Percentiles rank a stretch among this genome's conserved stretches.
Evolutionary conservation across 92 coral and sea anemone genomes (phyloP).

Genomic region (Palythoa caribaeorum): DNA sequence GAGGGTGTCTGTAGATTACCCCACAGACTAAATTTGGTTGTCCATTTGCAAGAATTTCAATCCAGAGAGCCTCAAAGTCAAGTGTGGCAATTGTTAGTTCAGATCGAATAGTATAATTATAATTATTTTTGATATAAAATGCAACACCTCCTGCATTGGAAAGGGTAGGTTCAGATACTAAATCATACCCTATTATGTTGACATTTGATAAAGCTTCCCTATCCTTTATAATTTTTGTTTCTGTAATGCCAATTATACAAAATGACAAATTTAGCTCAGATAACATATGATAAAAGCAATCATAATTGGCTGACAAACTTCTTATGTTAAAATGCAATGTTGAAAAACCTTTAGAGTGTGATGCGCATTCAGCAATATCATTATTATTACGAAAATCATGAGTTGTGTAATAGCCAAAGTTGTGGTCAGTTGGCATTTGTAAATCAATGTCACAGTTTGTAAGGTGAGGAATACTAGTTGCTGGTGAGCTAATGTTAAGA

Average conservation of each 20-base stretch:
- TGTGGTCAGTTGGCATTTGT: slow-evolving; percentile 47
- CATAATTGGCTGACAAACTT: slow-evolving; percentile 55
- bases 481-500: slow-evolving; percentile 34
- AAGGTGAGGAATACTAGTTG: slow-evolving; percentile 43
- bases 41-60: slow-evolving; percentile 52
- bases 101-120: slow-evolving; percentile 32
- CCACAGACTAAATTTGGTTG: slow-evolving; percentile 68
- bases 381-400: slow-evolving; percentile 35
- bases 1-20: slow-evolving; percentile 65
- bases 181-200: slow-evolving; percentile 54
- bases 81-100: slow-evolving; percentile 37
- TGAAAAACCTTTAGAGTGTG: slow-evolving; percentile 18
- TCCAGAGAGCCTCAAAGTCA: slow-evolving; percentile 69
- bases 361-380: slow-evolving; percentile 20
- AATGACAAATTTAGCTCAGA: slow-evolving; percentile 51
- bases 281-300: slow-evolving; percentile 59
- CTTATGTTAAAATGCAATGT: slow-evolving; percentile 51
- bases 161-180: slow-evolving; percentile 51
- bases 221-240: slow-evolving; percentile 51
- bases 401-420: slow-evolving; percentile 48
- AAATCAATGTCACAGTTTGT: slow-evolving; percentile 47
- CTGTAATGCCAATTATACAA: slow-evolving; percentile 56
- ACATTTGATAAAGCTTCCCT: slow-evolving; percentile 34
- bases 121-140: slow-evolving; percentile 43
- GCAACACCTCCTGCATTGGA: slow-evolving; percentile 58